phyloP scores from a whole-genome alignment of 2,113 vertebrate genomes.

The Apeltes quadracus region DNA sequence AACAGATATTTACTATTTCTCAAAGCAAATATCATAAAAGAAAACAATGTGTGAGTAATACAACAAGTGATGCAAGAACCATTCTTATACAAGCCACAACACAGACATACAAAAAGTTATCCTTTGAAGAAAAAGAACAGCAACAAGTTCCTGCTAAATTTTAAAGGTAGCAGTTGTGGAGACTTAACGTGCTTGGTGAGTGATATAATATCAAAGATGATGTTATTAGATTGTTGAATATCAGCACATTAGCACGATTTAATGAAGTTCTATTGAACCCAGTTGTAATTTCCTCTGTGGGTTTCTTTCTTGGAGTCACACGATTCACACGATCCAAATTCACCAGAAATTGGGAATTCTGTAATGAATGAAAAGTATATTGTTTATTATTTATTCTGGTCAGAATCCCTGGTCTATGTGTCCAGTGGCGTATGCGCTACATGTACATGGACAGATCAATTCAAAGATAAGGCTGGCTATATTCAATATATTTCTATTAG shows the following conservation, averaged over 20 bases:
- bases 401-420: not conserved
- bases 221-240: not conserved
- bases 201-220: not conserved
- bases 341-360: not conserved
- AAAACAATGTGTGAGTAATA: not conserved
- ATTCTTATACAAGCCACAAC: not conserved
- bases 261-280: not conserved
- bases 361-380: not conserved
- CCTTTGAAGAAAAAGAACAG: not conserved
- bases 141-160: not conserved
- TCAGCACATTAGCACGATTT: no score
- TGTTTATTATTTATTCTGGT: no score
- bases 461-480: not conserved
- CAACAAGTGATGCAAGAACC: not conserved
- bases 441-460: not conserved
- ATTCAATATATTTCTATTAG: not conserved
- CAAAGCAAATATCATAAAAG: not conserved
- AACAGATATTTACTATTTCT: not conserved
- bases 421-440: not conserved
- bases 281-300: not conserved
- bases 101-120: not conserved
- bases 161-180: no score
- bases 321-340: not conserved
- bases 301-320: not conserved
- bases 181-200: not conserved